A percentile compares a stretch with the other conserved stretches of the same genome.
phyloP scores from a whole-genome alignment of 2,113 vertebrate genomes.

The Andinoacara biseriatus region DNA sequence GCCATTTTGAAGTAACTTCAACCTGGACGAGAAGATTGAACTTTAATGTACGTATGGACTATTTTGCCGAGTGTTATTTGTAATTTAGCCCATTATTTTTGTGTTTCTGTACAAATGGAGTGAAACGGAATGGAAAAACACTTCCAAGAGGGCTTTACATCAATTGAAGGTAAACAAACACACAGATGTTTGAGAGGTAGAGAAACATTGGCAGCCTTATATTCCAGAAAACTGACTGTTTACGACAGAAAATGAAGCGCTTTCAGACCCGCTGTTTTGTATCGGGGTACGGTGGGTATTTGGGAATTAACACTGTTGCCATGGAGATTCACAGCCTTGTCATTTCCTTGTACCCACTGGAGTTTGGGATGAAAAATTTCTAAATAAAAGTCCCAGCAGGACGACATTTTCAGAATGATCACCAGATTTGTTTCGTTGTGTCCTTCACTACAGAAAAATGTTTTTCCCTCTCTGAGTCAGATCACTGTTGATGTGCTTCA shows the following conservation, averaged over 20 bases:
- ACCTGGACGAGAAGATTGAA: constrained; percentile 37
- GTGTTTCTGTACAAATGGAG: constrained; percentile 61
- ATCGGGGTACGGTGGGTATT: constrained; percentile 45
- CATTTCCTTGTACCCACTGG: constrained; percentile 65
- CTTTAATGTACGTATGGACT: constrained; percentile 45
- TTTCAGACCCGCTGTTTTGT: constrained; percentile 41
- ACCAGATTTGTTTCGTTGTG: constrained; percentile 7
- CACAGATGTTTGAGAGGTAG: constrained; percentile 25
- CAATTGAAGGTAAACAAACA: constrained; percentile 20
- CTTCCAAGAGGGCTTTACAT: constrained; percentile 51
- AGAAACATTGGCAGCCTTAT: constrained; percentile 68
- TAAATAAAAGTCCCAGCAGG: constrained; percentile 76
- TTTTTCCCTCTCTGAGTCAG: neutral
- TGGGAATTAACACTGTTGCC: constrained; percentile 57
- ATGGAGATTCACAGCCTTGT: constrained; percentile 69
- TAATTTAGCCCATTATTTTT: constrained; percentile 65
- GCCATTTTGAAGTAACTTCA: constrained; percentile 26
- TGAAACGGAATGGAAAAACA: constrained; percentile 30
- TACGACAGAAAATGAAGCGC: constrained; percentile 49
- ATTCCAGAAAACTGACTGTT: constrained; percentile 52
- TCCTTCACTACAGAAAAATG: neutral
- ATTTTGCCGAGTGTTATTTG: constrained; percentile 59
- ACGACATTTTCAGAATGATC: constrained; percentile 55
- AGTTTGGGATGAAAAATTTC: constrained; percentile 67
- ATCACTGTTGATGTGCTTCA: neutral